phyloP scores from a whole-genome alignment of 1,140 invertebrate genomes.

The Drosophila mauritiana region DNA sequence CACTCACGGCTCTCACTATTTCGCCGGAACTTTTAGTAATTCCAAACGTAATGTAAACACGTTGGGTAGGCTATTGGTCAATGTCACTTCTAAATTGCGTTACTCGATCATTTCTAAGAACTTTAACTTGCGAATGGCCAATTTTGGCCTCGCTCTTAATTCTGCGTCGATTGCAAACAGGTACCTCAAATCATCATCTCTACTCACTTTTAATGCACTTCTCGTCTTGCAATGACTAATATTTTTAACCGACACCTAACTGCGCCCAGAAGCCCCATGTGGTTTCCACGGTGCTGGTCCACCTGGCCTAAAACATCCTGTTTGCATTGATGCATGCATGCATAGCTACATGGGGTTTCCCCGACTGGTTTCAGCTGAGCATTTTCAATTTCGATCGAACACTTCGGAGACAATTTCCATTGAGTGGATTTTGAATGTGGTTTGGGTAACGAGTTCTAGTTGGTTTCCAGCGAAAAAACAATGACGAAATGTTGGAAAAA shows the following conservation, averaged over 20 bases:
- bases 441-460: constrained; percentile 12
- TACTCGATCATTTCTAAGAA: neutral
- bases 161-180: no score
- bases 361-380: constrained; percentile 7
- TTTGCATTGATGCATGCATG: constrained; percentile 48
- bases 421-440: neutral
- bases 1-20: neutral
- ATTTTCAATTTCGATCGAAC: constrained; percentile 4
- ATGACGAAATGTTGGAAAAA: constrained; percentile 41
- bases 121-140: neutral
- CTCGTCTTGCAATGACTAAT: neutral
- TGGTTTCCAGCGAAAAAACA: constrained; percentile 50
- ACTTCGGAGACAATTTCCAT: constrained; percentile 29
- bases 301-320: constrained; percentile 21
- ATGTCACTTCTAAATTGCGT: no score
- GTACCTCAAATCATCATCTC: no score
- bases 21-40: neutral
- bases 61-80: neutral
- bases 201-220: neutral
- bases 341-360: constrained; percentile 32
- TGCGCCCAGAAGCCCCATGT: constrained; percentile 3
- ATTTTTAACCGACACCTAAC: neutral
- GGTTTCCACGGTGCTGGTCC: constrained; percentile 21
- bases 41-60: neutral
- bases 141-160: neutral